These are phyloP conservation scores for Loripinus fragilis DNA, from an alignment of 2,888 invertebrate species.

Conservation along the genomic window DNA sequence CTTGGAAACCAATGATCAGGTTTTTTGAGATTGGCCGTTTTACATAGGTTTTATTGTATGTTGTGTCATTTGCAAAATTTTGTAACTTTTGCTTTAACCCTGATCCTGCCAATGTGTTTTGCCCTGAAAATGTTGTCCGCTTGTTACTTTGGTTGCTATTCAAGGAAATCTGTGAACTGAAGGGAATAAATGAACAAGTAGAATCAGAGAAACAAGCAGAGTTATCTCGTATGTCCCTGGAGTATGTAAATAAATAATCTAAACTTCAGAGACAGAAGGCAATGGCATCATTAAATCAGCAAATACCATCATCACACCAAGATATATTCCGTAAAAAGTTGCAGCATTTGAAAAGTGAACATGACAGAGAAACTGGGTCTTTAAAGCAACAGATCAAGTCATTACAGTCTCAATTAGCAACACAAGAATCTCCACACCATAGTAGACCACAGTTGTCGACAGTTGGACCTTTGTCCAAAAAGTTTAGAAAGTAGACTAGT, in stretches of 20 bases:
- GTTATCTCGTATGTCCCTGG: constrained; percentile 43
- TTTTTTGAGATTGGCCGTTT: too few species aligned
- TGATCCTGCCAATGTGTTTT: too few species aligned
- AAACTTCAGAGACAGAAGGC: constrained; percentile 58
- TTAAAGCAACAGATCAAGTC: constrained; percentile 47
- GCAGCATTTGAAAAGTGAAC: constrained; percentile 61
- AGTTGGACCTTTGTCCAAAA: neutral
- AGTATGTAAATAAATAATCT: constrained; percentile 60
- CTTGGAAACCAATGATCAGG: too few species aligned
- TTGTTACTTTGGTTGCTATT: too few species aligned
- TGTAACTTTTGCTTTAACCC: too few species aligned
- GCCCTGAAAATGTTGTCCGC: too few species aligned
- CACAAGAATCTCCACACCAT: neutral
- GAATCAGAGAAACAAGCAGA: constrained; percentile 49
- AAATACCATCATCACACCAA: constrained; percentile 52
- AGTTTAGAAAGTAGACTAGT: neutral
- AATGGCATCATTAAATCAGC: constrained; percentile 35
- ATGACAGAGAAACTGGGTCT: constrained; percentile 53
- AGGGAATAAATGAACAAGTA: constrained; percentile 22
- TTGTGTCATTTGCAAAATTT: too few species aligned
- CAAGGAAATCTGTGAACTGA: constrained; percentile 51
- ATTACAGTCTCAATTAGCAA: constrained; percentile 32
- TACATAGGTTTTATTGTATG: too few species aligned
- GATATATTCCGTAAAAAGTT: constrained; percentile 65
- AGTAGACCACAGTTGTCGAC: neutral